phyloP scores from a whole-genome alignment of 1,140 invertebrate species.

The Mactra quadrangularis region DNA sequence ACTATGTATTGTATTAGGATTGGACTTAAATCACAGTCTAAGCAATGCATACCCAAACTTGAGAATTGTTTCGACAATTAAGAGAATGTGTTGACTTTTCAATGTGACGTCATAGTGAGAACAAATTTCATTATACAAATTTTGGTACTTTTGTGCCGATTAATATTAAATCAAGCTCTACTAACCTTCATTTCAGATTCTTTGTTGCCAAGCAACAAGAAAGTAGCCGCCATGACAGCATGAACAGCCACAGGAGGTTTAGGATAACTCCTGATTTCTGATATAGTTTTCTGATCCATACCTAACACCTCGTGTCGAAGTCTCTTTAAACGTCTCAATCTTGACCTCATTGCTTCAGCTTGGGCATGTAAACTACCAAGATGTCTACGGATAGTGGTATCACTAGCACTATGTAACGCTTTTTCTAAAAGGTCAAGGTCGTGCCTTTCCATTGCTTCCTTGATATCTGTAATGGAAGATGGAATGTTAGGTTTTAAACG shows the following conservation, averaged over 20 bases:
- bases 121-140: too few species aligned
- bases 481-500: too few species aligned
- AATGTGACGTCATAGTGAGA: too few species aligned
- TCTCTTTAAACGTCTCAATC: conserved; percentile 61
- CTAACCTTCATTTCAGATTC: conserved; percentile 65
- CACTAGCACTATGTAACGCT: conserved; percentile 59
- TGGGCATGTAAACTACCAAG: conserved; percentile 43
- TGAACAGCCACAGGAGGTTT: conserved; percentile 69
- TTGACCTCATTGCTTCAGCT: conserved; percentile 57
- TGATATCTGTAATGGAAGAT: conserved; percentile 64
- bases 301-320: conserved; percentile 64
- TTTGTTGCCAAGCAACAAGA: conserved; percentile 67
- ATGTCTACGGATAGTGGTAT: conserved; percentile 52
- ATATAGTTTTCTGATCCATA: conserved; percentile 69
- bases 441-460: conserved; percentile 61
- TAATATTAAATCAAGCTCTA: too few species aligned
- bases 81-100: too few species aligned
- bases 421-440: conserved; percentile 68
- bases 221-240: conserved; percentile 68
- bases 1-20: too few species aligned
- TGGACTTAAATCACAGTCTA: too few species aligned
- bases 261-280: conserved; percentile 69
- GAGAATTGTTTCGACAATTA: too few species aligned
- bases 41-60: too few species aligned
- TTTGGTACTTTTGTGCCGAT: too few species aligned